Evolutionary conservation across 2,113 vertebrate species (phyloP), one percentile per base, ranked within the genome.

Genomic region (Chionodraco myersi): DNA sequence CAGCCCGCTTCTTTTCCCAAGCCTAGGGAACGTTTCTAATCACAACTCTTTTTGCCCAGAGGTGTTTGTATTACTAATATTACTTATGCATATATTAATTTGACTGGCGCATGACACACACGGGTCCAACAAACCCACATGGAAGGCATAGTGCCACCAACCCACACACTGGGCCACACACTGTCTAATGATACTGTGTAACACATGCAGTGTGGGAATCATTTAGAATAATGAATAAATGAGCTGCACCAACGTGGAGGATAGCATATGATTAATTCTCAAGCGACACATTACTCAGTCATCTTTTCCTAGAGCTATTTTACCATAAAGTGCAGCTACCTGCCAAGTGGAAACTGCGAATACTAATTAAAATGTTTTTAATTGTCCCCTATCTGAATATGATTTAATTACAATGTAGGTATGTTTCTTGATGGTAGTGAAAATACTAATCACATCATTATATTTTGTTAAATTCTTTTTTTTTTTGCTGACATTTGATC

Each of bases 201-300:
- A 26, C 51, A 56, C 18, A 57, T 60, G n/a, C 74, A 60, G 45
- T n/a, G 47, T 53, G 36, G 48, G 26, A 64, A 53, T 61, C 4
- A 44, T 34, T 61, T 18, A 68, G 23, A 58, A 72, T 72, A 73
- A 77, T 77, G 45, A 58, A 80, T 72, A 73, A 60, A 64, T 81
- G 6, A 69, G 21, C 34, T 68, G 10, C 57, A 49, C 66, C 12
- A 71, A 57, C 68, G 13, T 63, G 13, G 12, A 64, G 34, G 70
- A 26, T 12, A 60, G 1, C 59, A 23, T 8, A 59, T 45, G 4
- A n/a, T 64, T 53, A 76, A 47, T 59, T 71, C 14, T 63, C 12
- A 44, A 15, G 49, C 8, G 41, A 48, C 5, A 58, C 15, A 60
- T 45, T 14, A 47, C 8, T 12, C 60, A 16, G 56, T 36, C 44